A percentile compares a stretch with the other conserved stretches of the same genome.
Evolutionary conservation across 2,113 vertebrate species (phyloP).

Genomic region (Xyliphius kryptos): DNA sequence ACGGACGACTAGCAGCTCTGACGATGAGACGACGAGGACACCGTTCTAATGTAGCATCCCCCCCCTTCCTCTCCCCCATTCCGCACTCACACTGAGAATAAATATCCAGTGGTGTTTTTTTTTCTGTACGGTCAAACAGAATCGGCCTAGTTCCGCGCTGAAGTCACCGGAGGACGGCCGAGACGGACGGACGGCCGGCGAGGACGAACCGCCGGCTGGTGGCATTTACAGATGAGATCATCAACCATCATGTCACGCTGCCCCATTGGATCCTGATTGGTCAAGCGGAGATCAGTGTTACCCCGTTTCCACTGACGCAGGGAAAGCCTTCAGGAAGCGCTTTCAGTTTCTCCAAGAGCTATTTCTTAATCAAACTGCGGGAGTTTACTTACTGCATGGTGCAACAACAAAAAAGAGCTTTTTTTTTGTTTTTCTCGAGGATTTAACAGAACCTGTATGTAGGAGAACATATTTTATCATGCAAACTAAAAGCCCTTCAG

Average conservation of each 20-base stretch:
- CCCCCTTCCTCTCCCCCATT: constrained; percentile 5
- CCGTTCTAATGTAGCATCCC: constrained; percentile 39
- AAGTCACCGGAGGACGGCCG: constrained; percentile 24
- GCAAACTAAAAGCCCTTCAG: background rate
- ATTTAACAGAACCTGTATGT: background rate
- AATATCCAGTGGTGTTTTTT: constrained; percentile 24
- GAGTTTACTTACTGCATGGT: background rate
- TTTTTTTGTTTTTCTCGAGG: too few relatives aligned
- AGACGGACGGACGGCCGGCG: constrained; percentile 4
- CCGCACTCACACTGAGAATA: constrained; percentile 19
- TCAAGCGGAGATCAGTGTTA: constrained; percentile 18
- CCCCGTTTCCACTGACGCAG: background rate
- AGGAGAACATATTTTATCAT: background rate
- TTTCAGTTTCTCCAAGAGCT: too few relatives aligned
- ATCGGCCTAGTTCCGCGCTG: constrained; percentile 20
- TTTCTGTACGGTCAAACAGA: constrained; percentile 27
- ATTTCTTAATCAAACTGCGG: too few relatives aligned
- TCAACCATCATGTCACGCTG: constrained; percentile 8
- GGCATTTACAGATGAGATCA: constrained; percentile 20
- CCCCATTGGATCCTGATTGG: constrained; percentile 25
- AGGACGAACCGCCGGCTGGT: constrained; percentile 1
- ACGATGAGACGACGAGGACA: constrained; percentile 20
- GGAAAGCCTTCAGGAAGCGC: too few relatives aligned
- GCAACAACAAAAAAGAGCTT: background rate
- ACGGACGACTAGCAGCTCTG: constrained; percentile 25